Evolutionary conservation across 2,797 vertebrate species (phyloP), one percentile per base, ranked within the genome.

Genomic region (Lepidocolaptes lacrymiger): DNA sequence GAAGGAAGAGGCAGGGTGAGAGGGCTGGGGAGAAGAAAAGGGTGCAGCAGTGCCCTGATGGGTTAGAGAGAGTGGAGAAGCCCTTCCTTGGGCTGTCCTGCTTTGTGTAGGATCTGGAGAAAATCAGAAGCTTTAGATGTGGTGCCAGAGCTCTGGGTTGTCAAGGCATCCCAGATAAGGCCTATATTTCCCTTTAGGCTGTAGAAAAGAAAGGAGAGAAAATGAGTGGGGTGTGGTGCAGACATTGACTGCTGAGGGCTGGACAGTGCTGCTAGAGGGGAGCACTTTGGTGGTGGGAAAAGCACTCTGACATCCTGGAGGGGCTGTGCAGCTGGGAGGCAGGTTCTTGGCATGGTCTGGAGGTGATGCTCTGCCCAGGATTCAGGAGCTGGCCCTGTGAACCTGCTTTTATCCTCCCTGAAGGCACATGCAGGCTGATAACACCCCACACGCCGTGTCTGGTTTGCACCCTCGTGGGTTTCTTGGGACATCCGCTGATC

Each of bases 41-140:
- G 39, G 3, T 2, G 11, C 43, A 32, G 56, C 0, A 0, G 14
- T 67, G 67, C 22, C 32, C 59, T 0, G 1, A 2, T 15, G 59
- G 51, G 22, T 68, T 43, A 4, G 37, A 21, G 48, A 32, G 48
- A 26, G 9, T 39, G 44, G 55, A n/a, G 52, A 69, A 80, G 26
- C 44, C 13, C 5, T 72, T 51, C 43, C 36, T 54, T 46, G 16
- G 14, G 32, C 49, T 90, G 14, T 49, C 9, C 19, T 77, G 36
- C 56, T 37, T 52, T 59, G 52, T 14, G n/a, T 17, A 61, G 41
- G 44, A 17, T 32, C 72, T 88, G 79, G 88, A 68, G 62, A 75
- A 68, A 59, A 86, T 26, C 66, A 82, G 54, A 71, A 43, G 46
- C 11, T 84, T 64, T 20, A 37, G 49, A 8, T 12, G 34, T 32